phyloP scores from a whole-genome alignment of 2,797 vertebrate species.

The Pachyuromys duprasi region DNA sequence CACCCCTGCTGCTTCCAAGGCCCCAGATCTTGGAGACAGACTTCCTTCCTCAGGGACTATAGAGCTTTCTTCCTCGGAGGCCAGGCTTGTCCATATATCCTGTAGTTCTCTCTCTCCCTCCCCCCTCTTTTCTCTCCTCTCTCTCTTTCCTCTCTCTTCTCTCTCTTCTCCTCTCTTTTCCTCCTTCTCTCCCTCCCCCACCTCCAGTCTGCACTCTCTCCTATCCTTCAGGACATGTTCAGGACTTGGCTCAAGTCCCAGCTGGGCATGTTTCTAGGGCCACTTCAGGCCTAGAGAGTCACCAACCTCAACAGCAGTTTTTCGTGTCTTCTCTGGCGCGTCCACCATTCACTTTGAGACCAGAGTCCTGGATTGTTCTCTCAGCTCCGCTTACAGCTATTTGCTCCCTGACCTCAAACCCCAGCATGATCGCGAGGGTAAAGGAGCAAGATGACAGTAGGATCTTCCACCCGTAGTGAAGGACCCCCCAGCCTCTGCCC shows the following conservation, averaged over 20 bases:
- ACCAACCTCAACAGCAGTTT: not conserved
- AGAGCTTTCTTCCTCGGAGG: not conserved
- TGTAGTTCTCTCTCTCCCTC: not conserved
- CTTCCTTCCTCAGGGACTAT: not conserved
- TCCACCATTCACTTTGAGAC: not conserved
- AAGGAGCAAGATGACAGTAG: not conserved
- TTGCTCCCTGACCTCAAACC: not conserved
- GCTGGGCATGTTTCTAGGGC: not conserved
- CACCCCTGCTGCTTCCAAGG: not conserved
- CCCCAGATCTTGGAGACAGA: not conserved
- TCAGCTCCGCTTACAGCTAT: not conserved
- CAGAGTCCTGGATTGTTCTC: not conserved
- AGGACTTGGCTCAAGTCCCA: not conserved
- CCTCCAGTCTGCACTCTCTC: not conserved
- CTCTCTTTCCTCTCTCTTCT: fast-evolving
- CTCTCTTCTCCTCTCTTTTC: not conserved
- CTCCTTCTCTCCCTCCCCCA: too few relatives aligned
- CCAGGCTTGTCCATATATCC: not conserved
- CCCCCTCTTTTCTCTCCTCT: fast-evolving
- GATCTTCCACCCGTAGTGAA: not conserved
- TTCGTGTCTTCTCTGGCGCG: not conserved
- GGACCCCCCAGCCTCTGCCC: not conserved
- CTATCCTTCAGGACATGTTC: not conserved
- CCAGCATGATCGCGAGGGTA: not conserved
- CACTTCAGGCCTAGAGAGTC: not conserved